Conservation (phyloP, 2,113 vertebrate species). For the Chroicocephalus ridibundus region DNA sequence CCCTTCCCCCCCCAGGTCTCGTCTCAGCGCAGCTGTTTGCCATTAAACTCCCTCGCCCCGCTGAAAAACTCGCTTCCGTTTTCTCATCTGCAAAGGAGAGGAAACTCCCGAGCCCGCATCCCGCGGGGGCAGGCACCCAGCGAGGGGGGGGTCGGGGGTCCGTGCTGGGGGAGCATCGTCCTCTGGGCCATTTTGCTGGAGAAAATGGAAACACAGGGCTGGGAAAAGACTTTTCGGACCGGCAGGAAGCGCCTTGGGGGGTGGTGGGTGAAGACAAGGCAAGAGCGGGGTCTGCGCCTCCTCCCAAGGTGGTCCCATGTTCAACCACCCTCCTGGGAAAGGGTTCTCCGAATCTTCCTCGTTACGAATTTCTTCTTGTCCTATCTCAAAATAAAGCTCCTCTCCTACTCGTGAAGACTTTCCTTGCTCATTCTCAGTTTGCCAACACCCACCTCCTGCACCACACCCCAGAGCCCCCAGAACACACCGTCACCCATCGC, state of each 20-base stretch:
- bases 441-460: accelerated
- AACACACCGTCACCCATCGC: accelerated
- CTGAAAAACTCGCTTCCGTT: background rate
- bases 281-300: no score
- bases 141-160: background rate
- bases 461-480: background rate
- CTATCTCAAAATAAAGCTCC: accelerated
- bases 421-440: background rate
- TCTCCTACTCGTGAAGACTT: accelerated
- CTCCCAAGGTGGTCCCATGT: background rate
- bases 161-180: accelerated
- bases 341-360: background rate
- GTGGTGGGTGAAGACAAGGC: background rate
- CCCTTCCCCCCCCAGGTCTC: accelerated
- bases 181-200: background rate
- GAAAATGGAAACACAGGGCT: accelerated
- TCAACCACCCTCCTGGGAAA: background rate
- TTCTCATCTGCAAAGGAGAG: background rate
- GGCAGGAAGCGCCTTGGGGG: background rate
- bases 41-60: background rate
- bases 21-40: background rate
- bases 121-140: background rate
- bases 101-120: background rate
- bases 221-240: background rate
- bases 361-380: accelerated